Evolutionary conservation across 2,113 vertebrate species (phyloP).

Genomic region (Hystrix brachyura): DNA sequence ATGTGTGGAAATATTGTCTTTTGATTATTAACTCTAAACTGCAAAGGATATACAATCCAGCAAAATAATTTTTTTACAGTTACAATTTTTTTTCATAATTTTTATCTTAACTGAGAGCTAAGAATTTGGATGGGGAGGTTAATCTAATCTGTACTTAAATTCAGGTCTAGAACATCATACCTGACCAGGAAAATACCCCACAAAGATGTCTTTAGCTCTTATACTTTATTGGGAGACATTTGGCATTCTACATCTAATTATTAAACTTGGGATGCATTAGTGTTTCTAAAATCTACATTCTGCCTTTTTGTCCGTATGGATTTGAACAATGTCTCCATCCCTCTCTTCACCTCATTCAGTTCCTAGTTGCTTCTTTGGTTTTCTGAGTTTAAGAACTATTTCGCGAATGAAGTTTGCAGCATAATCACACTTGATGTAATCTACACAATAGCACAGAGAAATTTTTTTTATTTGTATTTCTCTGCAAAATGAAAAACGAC

Average conservation of each 20-base stretch:
- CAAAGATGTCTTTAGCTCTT: not conserved
- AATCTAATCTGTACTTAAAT: not conserved
- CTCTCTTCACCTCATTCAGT: not conserved
- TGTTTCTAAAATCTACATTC: not conserved
- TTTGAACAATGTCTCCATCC: not conserved
- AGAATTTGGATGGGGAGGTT: not conserved
- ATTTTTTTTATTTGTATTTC: slow-evolving; percentile 63
- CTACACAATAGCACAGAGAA: slow-evolving; percentile 22
- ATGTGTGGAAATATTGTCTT: not conserved
- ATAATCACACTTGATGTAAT: slow-evolving; percentile 69
- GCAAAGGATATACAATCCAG: not conserved
- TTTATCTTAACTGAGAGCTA: slow-evolving; percentile 64
- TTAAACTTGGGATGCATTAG: not conserved
- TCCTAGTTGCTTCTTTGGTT: not conserved
- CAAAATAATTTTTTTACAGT: not conserved
- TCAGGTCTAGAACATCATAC: slow-evolving; percentile 26
- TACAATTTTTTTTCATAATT: slow-evolving; percentile 51
- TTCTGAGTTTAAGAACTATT: slow-evolving; percentile 45
- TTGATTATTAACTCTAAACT: slow-evolving; percentile 30
- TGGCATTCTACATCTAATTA: slow-evolving; percentile 53
- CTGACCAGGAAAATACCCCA: slow-evolving; percentile 46
- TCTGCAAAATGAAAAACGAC: slow-evolving; percentile 56
- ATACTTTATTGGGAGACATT: slow-evolving; percentile 11
- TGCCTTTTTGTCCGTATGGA: not conserved
- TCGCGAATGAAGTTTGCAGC: slow-evolving; percentile 12